Evolutionary conservation across 2,113 vertebrate species (phyloP).

Genomic region (Anser cygnoides): DNA sequence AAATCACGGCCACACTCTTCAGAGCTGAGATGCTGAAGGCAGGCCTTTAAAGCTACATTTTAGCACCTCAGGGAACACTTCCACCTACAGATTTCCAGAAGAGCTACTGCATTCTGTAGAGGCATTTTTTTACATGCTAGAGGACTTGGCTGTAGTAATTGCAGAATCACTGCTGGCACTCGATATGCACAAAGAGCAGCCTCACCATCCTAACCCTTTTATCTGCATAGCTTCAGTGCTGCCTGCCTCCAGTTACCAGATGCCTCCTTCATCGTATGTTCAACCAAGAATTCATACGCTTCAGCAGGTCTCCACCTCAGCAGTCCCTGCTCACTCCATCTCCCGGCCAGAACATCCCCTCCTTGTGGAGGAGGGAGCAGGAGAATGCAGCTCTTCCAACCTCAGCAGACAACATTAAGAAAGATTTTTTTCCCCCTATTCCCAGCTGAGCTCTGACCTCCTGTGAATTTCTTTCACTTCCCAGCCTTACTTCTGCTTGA

Average conservation of each 20-base stretch:
- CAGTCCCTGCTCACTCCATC: background rate
- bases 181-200: background rate
- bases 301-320: background rate
- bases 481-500: background rate
- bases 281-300: background rate
- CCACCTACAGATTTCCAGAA: constrained; percentile 11
- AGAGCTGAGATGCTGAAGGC: background rate
- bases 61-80: background rate
- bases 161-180: constrained; percentile 1
- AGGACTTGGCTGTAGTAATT: constrained; percentile 17
- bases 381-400: background rate
- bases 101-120: background rate
- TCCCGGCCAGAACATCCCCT: background rate
- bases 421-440: background rate
- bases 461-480: background rate
- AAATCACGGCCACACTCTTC: background rate
- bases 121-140: background rate
- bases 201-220: background rate
- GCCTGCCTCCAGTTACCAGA: background rate
- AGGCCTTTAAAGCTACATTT: constrained; percentile 6
- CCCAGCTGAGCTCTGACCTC: background rate
- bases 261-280: background rate
- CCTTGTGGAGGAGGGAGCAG: background rate
- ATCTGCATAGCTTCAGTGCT: background rate
- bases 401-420: background rate